A percentile compares a stretch with the other conserved stretches of the same genome.
Evolutionary conservation across 2,797 vertebrate genomes (phyloP).

Genomic region (Chelonia mydas): DNA sequence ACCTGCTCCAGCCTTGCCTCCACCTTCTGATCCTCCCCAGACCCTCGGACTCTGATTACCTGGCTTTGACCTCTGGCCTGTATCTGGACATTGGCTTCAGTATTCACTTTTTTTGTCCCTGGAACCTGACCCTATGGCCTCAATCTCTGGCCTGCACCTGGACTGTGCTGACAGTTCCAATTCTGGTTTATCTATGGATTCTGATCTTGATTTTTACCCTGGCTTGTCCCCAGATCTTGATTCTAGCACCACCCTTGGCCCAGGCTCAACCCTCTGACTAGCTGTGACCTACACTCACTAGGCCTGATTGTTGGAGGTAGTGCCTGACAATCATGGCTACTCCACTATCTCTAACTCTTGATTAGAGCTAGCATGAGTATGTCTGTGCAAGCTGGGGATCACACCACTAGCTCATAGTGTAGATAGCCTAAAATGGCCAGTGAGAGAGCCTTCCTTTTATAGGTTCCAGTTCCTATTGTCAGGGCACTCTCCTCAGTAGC

Average conservation of each 20-base stretch:
- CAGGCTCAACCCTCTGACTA: neutral
- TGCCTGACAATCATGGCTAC: neutral
- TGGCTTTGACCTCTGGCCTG: no score
- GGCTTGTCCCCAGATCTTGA: neutral
- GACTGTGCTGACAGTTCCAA: neutral
- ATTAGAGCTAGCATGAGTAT: neutral
- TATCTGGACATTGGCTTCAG: no score
- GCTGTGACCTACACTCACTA: neutral
- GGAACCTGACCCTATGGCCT: no score
- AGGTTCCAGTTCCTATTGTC: neutral
- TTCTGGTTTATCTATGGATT: neutral
- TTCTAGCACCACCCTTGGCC: neutral
- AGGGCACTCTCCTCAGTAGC: neutral
- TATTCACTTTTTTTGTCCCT: no score
- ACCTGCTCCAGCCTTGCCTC: no score
- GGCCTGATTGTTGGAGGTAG: neutral
- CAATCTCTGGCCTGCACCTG: no score
- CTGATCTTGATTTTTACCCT: neutral
- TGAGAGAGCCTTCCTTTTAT: neutral
- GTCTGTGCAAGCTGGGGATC: neutral
- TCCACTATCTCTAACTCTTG: neutral
- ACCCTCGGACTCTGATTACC: no score
- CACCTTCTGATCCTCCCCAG: no score
- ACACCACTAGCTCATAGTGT: neutral
- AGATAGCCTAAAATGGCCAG: neutral